Base-by-base conservation (phyloP, 2,797 vertebrate genomes). In the Centropyge bicolor region DNA sequence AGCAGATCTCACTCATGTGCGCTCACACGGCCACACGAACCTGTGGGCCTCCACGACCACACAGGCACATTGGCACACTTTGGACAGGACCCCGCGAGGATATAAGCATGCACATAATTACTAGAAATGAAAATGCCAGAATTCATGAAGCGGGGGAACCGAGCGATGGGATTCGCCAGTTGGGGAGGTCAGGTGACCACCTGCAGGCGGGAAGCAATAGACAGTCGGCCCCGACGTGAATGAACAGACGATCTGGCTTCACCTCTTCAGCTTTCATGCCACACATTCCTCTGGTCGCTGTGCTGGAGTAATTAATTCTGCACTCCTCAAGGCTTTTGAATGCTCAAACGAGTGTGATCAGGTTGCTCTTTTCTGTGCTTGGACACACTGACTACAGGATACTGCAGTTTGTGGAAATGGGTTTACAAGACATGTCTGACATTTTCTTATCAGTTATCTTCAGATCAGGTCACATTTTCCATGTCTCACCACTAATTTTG, bases 291-390 rank as follows among this genome's bases (percentile, higher is more conserved):
- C 48, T 38, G 64, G 73, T 76, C 70, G 76, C 56, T 62, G 17
- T 66, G 49, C 72, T 70, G 57, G 72, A 77, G 66, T 79, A 66
- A 88, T 83, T 83, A 70, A 78, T 77, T 74, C 62, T 75, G 22
- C 35, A 0, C 57, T 77, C 77, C 82, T 83, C 48, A 8, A 70
- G 74, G 82, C 77, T 56, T 68, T 49, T 83, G 64, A 76, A 81
- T 79, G 60, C 60, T 80, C 76, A 59, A 76, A 62, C 2, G 0
- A 69, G n/a, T 38, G 52, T 45, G 49, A 82, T 84, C 80, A 69
- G 61, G 52, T 31, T 60, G 43, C 31, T 56, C 35, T 54, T 63
- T 36, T 54, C 36, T 72, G 48, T 62, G 22, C 55, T 72, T 22
- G n/a, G 70, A 48, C 22, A 41, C 2, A 5, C 13, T 22, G 7